Conservation (phyloP, 2,888 invertebrate genomes). For the Diabrotica balteata region DNA sequence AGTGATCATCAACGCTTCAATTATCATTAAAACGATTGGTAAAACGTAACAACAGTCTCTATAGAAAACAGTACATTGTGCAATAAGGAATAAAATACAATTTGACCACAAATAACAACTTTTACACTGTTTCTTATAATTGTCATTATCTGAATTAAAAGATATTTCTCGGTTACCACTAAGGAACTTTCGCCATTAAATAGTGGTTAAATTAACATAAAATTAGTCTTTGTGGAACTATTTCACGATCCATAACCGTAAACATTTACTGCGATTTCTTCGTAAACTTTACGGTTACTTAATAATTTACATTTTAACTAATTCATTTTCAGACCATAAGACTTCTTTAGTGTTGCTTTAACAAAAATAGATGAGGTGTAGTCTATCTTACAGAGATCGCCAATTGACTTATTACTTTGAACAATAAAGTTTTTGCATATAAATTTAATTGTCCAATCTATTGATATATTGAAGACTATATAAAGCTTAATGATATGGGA, state of each 20-base stretch:
- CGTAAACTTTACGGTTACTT: constrained; percentile 1
- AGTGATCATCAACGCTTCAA: too few species aligned
- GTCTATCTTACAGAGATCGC: too few species aligned
- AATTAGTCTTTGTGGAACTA: constrained; percentile 8
- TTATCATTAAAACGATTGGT: too few species aligned
- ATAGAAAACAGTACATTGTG: neutral
- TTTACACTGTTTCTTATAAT: constrained; percentile 6
- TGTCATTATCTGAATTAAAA: constrained; percentile 2
- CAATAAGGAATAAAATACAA: constrained; percentile 2
- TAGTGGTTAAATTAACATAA: constrained; percentile 12
- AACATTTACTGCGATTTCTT: constrained; percentile 4
- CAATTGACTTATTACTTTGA: too few species aligned
- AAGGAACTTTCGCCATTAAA: constrained; percentile 8
- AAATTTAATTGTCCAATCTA: too few species aligned
- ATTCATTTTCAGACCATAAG: neutral
- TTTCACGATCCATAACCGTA: constrained; percentile 7
- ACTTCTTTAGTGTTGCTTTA: neutral
- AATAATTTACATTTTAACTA: neutral
- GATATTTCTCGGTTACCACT: constrained; percentile 7
- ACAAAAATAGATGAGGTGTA: too few species aligned
- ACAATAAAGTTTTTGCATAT: too few species aligned
- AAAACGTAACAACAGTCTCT: too few species aligned
- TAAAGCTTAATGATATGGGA: too few species aligned
- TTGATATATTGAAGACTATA: too few species aligned
- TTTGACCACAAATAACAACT: constrained; percentile 4